Conservation (phyloP, 2,888 invertebrate genomes). For the Drosophila borborema region DNA sequence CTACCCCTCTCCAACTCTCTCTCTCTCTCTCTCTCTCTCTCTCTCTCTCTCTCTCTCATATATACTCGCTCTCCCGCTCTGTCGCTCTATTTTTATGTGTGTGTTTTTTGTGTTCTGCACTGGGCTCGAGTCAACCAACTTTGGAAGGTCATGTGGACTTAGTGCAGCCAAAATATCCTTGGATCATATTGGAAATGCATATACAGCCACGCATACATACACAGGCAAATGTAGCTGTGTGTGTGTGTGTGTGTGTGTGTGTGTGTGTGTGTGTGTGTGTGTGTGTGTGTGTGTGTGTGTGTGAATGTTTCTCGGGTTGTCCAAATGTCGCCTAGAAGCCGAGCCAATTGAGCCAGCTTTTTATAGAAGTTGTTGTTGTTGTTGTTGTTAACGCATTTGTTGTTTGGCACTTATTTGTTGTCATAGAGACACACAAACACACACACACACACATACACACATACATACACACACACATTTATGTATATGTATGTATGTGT, state of each 20-base stretch:
- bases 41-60: background rate
- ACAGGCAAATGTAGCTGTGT: background rate
- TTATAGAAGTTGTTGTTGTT: slow-evolving; percentile 17
- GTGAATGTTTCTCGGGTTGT: slow-evolving; percentile 7
- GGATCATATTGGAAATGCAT: slow-evolving; percentile 71
- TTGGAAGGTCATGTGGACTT: slow-evolving; percentile 81
- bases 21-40: slow-evolving; percentile 1
- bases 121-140: slow-evolving; percentile 78
- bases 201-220: slow-evolving; percentile 16
- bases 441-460: background rate
- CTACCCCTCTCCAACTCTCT: slow-evolving; percentile 7
- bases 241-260: too few species aligned
- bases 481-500: background rate
- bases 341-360: slow-evolving; percentile 45
- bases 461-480: background rate
- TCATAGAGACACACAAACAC: slow-evolving; percentile 47
- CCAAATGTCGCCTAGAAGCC: slow-evolving; percentile 44
- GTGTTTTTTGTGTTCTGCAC: slow-evolving; percentile 7
- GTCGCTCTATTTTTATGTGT: background rate
- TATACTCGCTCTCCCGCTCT: background rate
- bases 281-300: background rate
- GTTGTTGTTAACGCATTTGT: slow-evolving; percentile 24
- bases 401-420: slow-evolving; percentile 56
- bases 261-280: background rate
- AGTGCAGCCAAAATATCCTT: slow-evolving; percentile 78